Evolutionary conservation across 92 coral and sea anemone species (phyloP), one percentile per base, ranked within the genome.

Genomic region (Parazoanthus atlanticus): DNA sequence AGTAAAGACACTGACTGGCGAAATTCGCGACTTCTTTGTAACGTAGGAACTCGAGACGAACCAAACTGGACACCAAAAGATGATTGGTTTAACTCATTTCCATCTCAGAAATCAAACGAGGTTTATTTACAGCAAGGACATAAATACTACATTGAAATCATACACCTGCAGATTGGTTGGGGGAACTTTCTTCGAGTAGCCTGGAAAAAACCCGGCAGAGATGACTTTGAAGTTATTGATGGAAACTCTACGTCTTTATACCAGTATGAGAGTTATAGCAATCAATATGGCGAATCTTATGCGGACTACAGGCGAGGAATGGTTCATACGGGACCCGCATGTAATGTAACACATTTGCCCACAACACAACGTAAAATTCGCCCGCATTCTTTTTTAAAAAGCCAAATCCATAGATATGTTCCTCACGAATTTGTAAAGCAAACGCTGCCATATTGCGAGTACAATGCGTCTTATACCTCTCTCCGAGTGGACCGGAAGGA

Each of bases 131-230:
- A 78, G 41, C 64, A 79, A 34, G 91, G 89, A n/a, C 83, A 47
- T 1, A 82, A 65, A 32, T 96, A 94, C 79, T 96, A 88, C 85
- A 76, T 96, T 8, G 96, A 96, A 58, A 69, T 91, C 13, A 26
- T 93, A 11, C 94, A 92, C 32, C 85, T 78, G 67, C 93, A 90
- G n/a, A 5, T 23, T 26, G 76, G 86, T 11, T 54, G 80, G 36
- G 74, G 41, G 29, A 90, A 90, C 49, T 83, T 86, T 67, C 34
- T 96, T 25, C 78, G 81, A 21, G 94, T 94, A 0, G 81, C 6
- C 12, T 96, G 98, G 98, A 90, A 90, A 89, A 65, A n/a, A 28
- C 94, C 95, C 26, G 74, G 81, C 1, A 29, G 46, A 12, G 28
- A 29, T 5, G 76, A 80, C 36, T 92, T 92, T 77, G 86, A 85